phyloP scores from a whole-genome alignment of 2,797 vertebrate species.

The Neoniphon sammara region DNA sequence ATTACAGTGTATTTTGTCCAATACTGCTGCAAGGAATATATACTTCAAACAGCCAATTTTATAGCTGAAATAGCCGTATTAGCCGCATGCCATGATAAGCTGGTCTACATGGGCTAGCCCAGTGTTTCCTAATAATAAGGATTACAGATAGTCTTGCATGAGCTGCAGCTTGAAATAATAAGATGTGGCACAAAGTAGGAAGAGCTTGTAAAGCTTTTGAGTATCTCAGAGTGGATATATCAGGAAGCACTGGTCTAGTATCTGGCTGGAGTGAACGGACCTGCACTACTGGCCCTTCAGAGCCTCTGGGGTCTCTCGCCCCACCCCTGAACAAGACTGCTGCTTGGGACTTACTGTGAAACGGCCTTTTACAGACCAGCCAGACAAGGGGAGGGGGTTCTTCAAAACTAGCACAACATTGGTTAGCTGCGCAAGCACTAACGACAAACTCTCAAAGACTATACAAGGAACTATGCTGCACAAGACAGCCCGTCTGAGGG shows the following conservation, averaged over 20 bases:
- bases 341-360: constrained; percentile 81
- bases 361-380: constrained; percentile 80
- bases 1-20: constrained; percentile 74
- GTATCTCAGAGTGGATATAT: constrained; percentile 50
- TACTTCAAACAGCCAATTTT: constrained; percentile 72
- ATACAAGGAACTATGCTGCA: constrained; percentile 80
- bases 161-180: constrained; percentile 70
- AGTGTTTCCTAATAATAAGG: constrained; percentile 75
- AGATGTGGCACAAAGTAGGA: constrained; percentile 56
- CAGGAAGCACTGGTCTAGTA: constrained; percentile 74
- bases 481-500: constrained; percentile 67
- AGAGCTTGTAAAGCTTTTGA: constrained; percentile 60
- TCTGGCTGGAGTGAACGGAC: constrained; percentile 77
- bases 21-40: constrained; percentile 74
- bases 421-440: constrained; percentile 74
- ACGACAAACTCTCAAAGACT: constrained; percentile 79
- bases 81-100: constrained; percentile 79
- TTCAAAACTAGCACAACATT: constrained; percentile 79
- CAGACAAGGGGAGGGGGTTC: constrained; percentile 63
- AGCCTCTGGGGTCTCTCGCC: constrained; percentile 72
- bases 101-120: constrained; percentile 72
- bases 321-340: constrained; percentile 72
- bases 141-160: constrained; percentile 69
- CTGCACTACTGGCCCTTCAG: constrained; percentile 67
- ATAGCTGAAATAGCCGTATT: constrained; percentile 77